phyloP scores from a whole-genome alignment of 1,140 invertebrate species.

The Lamellibrachia luymesi region DNA sequence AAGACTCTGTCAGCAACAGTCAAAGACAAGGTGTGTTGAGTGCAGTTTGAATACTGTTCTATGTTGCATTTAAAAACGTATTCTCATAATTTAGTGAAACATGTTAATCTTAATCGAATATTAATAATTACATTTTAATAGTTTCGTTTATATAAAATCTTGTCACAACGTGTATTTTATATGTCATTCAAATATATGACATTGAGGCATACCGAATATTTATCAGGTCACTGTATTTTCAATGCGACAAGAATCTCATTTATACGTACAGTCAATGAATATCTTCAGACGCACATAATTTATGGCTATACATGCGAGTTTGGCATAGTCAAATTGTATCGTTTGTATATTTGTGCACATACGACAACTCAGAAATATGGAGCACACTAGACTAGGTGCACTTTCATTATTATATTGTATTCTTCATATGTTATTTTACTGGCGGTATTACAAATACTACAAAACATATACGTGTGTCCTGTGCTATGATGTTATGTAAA shows the following conservation, averaged over 20 bases:
- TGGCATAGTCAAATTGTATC: no score
- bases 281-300: no score
- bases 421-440: no score
- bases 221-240: no score
- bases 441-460: background rate
- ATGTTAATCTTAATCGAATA: no score
- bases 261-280: no score
- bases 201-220: background rate
- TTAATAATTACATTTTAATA: background rate
- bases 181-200: no score
- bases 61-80: background rate
- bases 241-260: no score
- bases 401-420: background rate
- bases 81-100: background rate
- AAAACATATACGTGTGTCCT: background rate
- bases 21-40: background rate
- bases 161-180: background rate
- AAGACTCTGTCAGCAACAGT: background rate
- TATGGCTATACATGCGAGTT: no score
- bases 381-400: background rate
- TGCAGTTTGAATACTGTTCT: background rate
- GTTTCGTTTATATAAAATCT: background rate
- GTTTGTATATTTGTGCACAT: background rate
- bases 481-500: background rate
- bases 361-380: background rate